Base-by-base conservation (phyloP, 2,888 invertebrate species). In the Stramonita haemastoma region DNA sequence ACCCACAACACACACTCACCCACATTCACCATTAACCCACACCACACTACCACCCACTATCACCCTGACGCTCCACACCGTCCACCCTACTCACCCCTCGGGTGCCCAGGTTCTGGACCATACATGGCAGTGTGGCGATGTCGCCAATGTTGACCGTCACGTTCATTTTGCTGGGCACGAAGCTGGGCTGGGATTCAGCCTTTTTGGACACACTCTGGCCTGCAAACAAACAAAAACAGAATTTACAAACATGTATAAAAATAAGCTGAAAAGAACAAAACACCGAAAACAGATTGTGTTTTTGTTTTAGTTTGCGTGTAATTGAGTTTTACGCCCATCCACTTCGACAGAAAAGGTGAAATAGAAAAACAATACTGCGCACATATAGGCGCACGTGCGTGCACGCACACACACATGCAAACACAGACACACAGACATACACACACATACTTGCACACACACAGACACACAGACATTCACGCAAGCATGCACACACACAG, bases 51-150 rank as follows among this genome's bases (percentile, higher is more conserved):
- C 66, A 66, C 66, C 17, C 66, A 66, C 66, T 22, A n/a, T 13
- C 66, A 66, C 66, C 2, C 66, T 8, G n/a, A n/a, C n/a, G n/a
- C n/a, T n/a, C 17, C 73, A 73, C 26, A n/a, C n/a, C 8, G 0
- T n/a, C 73, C 11, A 11, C 17, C 26, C n/a, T 17, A 85, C 57
- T 77, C 87, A 92, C 92, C 92, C 91, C 90, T 90, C 91, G 90
- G 56, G 92, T 91, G 11, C 92, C 92, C 60, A 92, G 90, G 85
- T 92, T 90, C 22, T 90, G 90, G 46, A 92, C 91, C 26, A 87
- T 90, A 60, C 92, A 92, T 15, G 91, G 91, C 11, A 92, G 90
- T 11, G 87, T 81, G 17, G 92, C 92, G 60, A 90, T 81, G 26
- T 91, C 91, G 19, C 92, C 92, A 32, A 90, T 87, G 32, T 87